Percentiles rank a stretch among this genome's conserved stretches.
Conservation (phyloP, 2,797 vertebrate species). For the Rhinoraja longicauda region DNA sequence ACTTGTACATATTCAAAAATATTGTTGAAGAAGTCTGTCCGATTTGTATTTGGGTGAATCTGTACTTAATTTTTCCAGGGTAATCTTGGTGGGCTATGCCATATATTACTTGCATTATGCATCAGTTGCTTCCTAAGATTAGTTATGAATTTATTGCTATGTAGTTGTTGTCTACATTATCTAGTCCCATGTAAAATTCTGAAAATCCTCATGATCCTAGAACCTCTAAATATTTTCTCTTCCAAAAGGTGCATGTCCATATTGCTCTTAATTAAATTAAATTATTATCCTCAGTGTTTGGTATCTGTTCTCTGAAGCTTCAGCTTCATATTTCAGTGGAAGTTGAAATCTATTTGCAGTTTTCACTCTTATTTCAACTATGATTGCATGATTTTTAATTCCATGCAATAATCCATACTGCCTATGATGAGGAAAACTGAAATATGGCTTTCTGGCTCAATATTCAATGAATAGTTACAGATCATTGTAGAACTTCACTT, state of each 20-base stretch:
- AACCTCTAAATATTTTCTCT: not conserved
- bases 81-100: not conserved
- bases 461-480: too few relatives aligned
- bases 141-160: not conserved
- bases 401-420: too few relatives aligned
- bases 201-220: not conserved
- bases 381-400: too few relatives aligned
- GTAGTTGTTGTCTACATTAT: not conserved
- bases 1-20: not conserved
- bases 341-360: too few relatives aligned
- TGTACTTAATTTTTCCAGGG: not conserved
- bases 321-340: too few relatives aligned
- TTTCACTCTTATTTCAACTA: too few relatives aligned
- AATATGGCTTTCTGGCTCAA: too few relatives aligned
- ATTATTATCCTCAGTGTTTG: not conserved
- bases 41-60: not conserved
- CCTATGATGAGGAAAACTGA: too few relatives aligned
- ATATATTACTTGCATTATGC: not conserved
- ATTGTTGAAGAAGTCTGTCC: not conserved
- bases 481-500: too few relatives aligned
- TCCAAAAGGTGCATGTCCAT: not conserved
- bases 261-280: not conserved
- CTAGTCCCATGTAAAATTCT: not conserved
- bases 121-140: not conserved
- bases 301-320: not conserved